Percentiles rank a stretch among this genome's conserved stretches.
phyloP scores from a whole-genome alignment of 2,113 vertebrate genomes.

The Leptodactylus fuscus region DNA sequence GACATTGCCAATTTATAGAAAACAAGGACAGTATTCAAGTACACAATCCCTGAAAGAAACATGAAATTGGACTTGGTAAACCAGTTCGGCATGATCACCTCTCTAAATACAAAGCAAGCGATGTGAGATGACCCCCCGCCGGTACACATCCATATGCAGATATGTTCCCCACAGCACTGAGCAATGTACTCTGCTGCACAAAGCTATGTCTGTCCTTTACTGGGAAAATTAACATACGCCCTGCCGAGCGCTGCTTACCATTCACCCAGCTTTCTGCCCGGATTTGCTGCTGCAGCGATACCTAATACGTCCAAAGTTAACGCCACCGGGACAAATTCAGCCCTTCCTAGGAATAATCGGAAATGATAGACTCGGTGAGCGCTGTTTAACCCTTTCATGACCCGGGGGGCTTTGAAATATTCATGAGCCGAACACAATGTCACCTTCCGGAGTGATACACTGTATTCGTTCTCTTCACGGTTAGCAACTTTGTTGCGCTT shows the following conservation, averaged over 20 bases:
- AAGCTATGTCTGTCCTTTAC: slow-evolving; percentile 14
- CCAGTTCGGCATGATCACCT: background rate
- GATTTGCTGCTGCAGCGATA: slow-evolving; percentile 11
- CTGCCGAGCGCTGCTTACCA: slow-evolving; percentile 32
- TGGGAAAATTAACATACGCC: slow-evolving; percentile 44
- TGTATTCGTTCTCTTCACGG: background rate
- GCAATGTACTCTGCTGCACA: slow-evolving; percentile 27
- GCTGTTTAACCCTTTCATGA: no score
- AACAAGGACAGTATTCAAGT: background rate
- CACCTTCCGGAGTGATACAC: no score
- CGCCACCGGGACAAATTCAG: background rate
- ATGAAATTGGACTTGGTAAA: slow-evolving; percentile 40
- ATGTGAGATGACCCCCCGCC: slow-evolving; percentile 38
- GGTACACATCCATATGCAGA: slow-evolving; percentile 38
- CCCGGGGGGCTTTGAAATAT: no score
- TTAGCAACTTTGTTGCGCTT: background rate
- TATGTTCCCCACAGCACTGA: background rate
- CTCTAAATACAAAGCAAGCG: slow-evolving; percentile 30
- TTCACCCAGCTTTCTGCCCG: slow-evolving; percentile 22
- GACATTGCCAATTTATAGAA: background rate
- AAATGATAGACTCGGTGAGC: background rate
- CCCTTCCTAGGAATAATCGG: background rate
- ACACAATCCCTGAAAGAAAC: background rate
- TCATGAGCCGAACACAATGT: no score
- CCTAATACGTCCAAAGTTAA: background rate